Conservation (phyloP, 2,113 vertebrate species). For the Nettapus auritus region DNA sequence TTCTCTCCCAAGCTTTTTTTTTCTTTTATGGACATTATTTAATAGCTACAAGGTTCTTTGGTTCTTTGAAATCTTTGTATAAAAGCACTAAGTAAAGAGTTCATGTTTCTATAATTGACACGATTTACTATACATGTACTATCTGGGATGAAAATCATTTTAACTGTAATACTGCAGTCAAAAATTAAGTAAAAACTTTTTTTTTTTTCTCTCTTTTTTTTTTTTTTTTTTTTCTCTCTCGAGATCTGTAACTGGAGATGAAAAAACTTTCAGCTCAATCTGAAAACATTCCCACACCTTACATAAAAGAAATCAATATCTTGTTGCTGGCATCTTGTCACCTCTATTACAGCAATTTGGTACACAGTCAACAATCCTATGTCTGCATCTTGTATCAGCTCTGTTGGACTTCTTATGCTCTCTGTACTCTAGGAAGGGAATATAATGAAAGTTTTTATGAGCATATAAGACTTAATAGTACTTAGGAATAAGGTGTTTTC, state of each 20-base stretch:
- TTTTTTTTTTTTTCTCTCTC: neutral
- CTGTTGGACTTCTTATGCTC: neutral
- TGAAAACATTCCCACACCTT: neutral
- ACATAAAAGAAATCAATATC: neutral
- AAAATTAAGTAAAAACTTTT: neutral
- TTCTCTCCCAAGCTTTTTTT: neutral
- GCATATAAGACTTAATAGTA: neutral
- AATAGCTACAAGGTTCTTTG: neutral
- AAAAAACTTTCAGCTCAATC: neutral
- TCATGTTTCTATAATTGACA: neutral
- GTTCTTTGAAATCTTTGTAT: neutral
- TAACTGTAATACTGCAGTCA: neutral
- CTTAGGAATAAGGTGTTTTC: neutral
- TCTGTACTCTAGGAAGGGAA: neutral
- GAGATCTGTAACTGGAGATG: neutral
- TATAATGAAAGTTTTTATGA: neutral
- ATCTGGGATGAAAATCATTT: neutral
- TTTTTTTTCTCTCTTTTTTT: neutral
- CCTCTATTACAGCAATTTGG: neutral
- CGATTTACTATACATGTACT: neutral
- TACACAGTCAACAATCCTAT: neutral
- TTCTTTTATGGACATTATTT: neutral
- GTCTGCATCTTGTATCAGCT: neutral
- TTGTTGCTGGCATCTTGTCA: neutral
- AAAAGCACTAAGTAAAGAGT: neutral